Percentiles rank a stretch among this genome's conserved stretches.
These are phyloP conservation scores for Muraenolepis orangiensis DNA, from an alignment of 2,797 vertebrate species.

Conservation along the genomic window DNA sequence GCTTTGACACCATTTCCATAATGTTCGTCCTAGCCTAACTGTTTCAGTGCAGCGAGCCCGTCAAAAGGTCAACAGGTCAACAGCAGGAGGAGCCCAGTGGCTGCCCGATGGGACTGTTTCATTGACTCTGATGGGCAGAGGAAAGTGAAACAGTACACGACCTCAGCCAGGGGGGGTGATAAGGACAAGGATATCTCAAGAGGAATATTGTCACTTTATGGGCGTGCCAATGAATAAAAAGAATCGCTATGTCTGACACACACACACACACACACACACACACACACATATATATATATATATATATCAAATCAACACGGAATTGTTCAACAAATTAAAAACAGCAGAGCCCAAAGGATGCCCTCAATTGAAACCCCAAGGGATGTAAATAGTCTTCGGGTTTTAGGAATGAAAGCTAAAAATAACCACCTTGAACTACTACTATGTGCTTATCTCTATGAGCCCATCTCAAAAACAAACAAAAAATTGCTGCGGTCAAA, in stretches of 20 bases:
- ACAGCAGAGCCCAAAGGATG: not conserved
- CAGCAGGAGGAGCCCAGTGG: not conserved
- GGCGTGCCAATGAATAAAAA: not conserved
- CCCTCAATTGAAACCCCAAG: not conserved
- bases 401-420: not conserved
- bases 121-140: conserved; percentile 12
- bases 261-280: too few species aligned
- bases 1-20: not conserved
- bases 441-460: not conserved
- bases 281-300: not conserved
- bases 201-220: not conserved
- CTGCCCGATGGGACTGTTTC: conserved; percentile 18
- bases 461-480: not conserved
- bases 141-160: conserved; percentile 29
- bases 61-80: conserved; percentile 16
- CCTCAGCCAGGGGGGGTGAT: conserved; percentile 27
- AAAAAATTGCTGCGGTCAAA: too few species aligned
- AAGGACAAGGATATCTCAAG: conserved; percentile 12
- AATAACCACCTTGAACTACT: not conserved
- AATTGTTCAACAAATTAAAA: not conserved
- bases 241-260: too few species aligned
- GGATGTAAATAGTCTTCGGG: not conserved
- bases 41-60: conserved; percentile 4
- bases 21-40: conserved; percentile 8
- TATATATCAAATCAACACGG: not conserved